These are phyloP conservation scores for Xestobium rufovillosum DNA, from an alignment of 2,888 invertebrate species.

Conservation along the genomic window DNA sequence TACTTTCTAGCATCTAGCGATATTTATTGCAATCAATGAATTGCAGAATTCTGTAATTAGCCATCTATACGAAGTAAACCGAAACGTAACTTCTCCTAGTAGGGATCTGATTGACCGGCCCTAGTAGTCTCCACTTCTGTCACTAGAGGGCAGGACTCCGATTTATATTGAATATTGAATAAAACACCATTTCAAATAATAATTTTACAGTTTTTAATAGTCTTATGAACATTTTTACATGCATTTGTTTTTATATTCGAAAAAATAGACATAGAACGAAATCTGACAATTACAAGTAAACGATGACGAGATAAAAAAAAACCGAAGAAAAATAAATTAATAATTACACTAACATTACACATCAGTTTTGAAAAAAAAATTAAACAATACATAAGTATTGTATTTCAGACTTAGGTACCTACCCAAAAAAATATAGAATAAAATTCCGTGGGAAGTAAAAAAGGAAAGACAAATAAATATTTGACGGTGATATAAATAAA, in stretches of 20 bases:
- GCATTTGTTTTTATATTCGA: too few species aligned
- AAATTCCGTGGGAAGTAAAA: slow-evolving; percentile 9
- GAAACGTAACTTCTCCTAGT: too few species aligned
- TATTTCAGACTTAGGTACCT: slow-evolving; percentile 31
- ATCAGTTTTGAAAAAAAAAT: slow-evolving; percentile 29
- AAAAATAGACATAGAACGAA: slow-evolving; percentile 39
- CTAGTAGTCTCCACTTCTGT: too few species aligned
- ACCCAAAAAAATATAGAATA: slow-evolving; percentile 23
- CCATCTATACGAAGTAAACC: too few species aligned
- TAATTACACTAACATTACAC: slow-evolving; percentile 26
- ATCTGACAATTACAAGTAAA: slow-evolving; percentile 30
- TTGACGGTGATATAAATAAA: slow-evolving; percentile 7
- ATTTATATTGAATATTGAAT: too few species aligned
- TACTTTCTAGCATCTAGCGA: too few species aligned
- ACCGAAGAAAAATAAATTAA: slow-evolving; percentile 32
- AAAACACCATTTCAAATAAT: slow-evolving; percentile 4
- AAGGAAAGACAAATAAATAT: slow-evolving; percentile 25
- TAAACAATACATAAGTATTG: too few species aligned
- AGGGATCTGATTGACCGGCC: too few species aligned
- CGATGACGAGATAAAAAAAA: slow-evolving; percentile 30
- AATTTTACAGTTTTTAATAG: slow-evolving; percentile 30
- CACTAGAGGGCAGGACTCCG: too few species aligned
- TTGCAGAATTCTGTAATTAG: too few species aligned
- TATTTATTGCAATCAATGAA: too few species aligned
- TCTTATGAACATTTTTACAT: slow-evolving; percentile 44